Conservation (phyloP, 1,140 invertebrate genomes). For the Contarinia nasturtii region DNA sequence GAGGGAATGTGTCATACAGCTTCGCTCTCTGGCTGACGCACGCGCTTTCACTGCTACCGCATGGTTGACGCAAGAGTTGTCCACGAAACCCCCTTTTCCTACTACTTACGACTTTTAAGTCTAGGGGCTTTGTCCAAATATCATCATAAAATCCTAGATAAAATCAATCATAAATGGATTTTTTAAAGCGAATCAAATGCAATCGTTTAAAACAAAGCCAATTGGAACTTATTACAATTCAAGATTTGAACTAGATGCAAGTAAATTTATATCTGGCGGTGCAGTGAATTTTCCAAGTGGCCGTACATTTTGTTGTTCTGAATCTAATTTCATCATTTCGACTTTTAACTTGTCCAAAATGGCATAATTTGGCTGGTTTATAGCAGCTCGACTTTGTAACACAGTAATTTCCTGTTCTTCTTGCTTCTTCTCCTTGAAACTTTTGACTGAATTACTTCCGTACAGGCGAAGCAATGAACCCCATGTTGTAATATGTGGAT, state of each 20-base stretch:
- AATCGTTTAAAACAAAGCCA: too few species aligned
- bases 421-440: slow-evolving; percentile 83
- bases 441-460: slow-evolving; percentile 80
- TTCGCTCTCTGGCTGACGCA: too few species aligned
- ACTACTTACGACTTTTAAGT: too few species aligned
- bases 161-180: too few species aligned
- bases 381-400: slow-evolving; percentile 71
- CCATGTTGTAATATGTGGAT: slow-evolving; percentile 89
- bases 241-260: slow-evolving; percentile 46
- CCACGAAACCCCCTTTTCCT: too few species aligned
- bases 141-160: too few species aligned
- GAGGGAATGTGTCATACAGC: too few species aligned
- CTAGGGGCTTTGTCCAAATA: too few species aligned
- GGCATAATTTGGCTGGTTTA: slow-evolving; percentile 83
- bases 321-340: slow-evolving; percentile 71
- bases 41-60: too few species aligned
- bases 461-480: slow-evolving; percentile 84
- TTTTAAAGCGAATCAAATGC: too few species aligned
- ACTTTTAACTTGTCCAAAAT: slow-evolving; percentile 76
- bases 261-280: slow-evolving; percentile 38
- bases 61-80: too few species aligned
- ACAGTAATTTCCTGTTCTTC: slow-evolving; percentile 88
- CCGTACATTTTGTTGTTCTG: slow-evolving; percentile 37
- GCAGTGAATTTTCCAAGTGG: slow-evolving; percentile 56
- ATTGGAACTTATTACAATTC: too few species aligned